A percentile compares a stretch with the other conserved stretches of the same genome.
These are phyloP conservation scores for Poecilia picta DNA, from an alignment of 2,797 vertebrate species.

Conservation along the genomic window DNA sequence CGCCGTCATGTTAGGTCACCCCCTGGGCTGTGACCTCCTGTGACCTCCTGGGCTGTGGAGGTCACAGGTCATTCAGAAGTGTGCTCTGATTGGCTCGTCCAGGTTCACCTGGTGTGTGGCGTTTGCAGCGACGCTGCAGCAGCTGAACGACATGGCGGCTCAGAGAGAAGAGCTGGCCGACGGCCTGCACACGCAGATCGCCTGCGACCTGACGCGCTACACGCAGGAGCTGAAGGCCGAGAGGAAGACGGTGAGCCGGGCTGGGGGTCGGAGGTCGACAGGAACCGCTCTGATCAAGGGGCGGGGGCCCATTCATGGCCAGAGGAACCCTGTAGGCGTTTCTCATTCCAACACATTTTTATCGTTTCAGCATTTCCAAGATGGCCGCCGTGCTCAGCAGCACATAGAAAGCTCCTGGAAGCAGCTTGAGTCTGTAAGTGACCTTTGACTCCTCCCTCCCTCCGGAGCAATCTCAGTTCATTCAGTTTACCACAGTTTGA, in stretches of 20 bases:
- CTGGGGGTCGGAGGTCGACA: no score
- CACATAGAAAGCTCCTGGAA: constrained; percentile 98
- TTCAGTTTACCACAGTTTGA: no score
- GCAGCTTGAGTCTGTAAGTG: constrained; percentile 94
- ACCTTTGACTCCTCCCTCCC: neutral
- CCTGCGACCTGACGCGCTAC: constrained; percentile 85
- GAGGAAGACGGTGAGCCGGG: constrained; percentile 86
- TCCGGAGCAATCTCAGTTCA: no score
- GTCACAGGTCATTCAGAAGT: neutral
- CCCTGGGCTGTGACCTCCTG: no score
- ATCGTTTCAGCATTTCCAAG: constrained; percentile 87
- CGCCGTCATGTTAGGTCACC: no score
- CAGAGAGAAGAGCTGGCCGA: constrained; percentile 95
- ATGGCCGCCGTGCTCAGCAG: constrained; percentile 95
- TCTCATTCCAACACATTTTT: neutral
- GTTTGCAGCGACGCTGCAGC: constrained; percentile 90
- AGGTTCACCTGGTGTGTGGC: constrained; percentile 92
- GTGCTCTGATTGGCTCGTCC: constrained; percentile 23
- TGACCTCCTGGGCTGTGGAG: no score
- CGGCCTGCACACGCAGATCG: constrained; percentile 89
- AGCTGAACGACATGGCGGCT: constrained; percentile 89
- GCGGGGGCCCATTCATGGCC: no score
- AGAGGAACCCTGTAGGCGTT: no score
- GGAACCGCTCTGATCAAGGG: no score
- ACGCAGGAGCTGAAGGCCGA: constrained; percentile 95